phyloP scores from a whole-genome alignment of 2,888 invertebrate genomes.

The Rotaria socialis region DNA sequence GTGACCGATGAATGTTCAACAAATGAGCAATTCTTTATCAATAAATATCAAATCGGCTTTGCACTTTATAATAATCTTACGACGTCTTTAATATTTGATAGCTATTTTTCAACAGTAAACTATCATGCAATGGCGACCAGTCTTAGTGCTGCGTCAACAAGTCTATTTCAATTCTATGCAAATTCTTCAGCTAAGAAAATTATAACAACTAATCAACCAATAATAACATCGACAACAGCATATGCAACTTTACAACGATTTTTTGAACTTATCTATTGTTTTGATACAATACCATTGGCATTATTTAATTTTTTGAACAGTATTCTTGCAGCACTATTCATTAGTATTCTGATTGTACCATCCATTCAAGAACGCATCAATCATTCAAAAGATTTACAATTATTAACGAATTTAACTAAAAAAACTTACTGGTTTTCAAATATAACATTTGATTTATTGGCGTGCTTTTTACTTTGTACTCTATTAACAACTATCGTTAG shows the following conservation, averaged over 20 bases:
- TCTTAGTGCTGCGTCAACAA: background rate
- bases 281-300: conserved; percentile 45
- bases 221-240: background rate
- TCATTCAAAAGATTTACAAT: conserved; percentile 45
- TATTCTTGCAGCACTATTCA: conserved; percentile 24
- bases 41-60: background rate
- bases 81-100: background rate
- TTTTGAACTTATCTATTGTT: conserved; percentile 37
- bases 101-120: background rate
- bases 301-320: conserved; percentile 42
- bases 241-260: background rate
- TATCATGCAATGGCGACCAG: background rate
- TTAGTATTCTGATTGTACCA: conserved; percentile 38
- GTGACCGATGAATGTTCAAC: background rate
- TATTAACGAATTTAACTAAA: conserved; percentile 39
- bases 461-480: background rate
- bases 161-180: background rate
- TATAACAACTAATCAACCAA: conserved; percentile 20
- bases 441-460: conserved; percentile 35
- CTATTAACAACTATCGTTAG: background rate
- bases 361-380: conserved; percentile 38
- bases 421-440: conserved; percentile 42
- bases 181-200: background rate
- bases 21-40: background rate
- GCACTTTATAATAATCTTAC: background rate